Evolutionary conservation across 53 echinoderm and acorn worm genomes (phyloP).

Genomic region (Temnopleurus reevesii): DNA sequence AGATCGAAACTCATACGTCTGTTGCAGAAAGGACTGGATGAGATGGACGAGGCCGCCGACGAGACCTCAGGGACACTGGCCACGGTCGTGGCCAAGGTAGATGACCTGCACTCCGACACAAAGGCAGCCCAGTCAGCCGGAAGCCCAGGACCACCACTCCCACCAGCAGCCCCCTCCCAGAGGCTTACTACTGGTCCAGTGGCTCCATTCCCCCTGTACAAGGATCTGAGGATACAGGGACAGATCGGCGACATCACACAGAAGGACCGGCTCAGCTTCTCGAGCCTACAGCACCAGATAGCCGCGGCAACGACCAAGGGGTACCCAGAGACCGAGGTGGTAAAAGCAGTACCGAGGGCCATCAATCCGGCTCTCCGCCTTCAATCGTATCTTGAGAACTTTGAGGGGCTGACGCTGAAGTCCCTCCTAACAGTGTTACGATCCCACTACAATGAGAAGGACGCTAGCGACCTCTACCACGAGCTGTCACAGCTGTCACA

Average conservation of each 20-base stretch:
- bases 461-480: slow-evolving; percentile 10
- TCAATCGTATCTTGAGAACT: not conserved
- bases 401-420: not conserved
- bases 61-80: too few relatives aligned
- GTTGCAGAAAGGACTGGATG: not conserved
- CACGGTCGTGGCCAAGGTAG: too few relatives aligned
- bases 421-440: not conserved
- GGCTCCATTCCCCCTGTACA: not conserved
- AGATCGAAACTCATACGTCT: not conserved
- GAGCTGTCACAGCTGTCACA: not conserved
- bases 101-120: too few relatives aligned
- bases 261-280: not conserved
- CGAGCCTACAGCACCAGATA: not conserved
- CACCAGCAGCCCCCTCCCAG: too few relatives aligned
- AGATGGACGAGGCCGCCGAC: too few relatives aligned
- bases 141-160: too few relatives aligned
- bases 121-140: too few relatives aligned
- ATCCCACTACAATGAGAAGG: not conserved
- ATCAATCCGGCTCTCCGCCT: not conserved
- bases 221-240: not conserved
- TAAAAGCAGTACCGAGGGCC: not conserved
- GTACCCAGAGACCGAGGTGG: not conserved
- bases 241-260: not conserved
- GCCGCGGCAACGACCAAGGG: too few relatives aligned
- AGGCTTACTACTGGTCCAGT: too few relatives aligned